Evolutionary conservation across 2,888 invertebrate species (phyloP), one percentile per base, ranked within the genome.

Genomic region (Zygogramma bicolorata): DNA sequence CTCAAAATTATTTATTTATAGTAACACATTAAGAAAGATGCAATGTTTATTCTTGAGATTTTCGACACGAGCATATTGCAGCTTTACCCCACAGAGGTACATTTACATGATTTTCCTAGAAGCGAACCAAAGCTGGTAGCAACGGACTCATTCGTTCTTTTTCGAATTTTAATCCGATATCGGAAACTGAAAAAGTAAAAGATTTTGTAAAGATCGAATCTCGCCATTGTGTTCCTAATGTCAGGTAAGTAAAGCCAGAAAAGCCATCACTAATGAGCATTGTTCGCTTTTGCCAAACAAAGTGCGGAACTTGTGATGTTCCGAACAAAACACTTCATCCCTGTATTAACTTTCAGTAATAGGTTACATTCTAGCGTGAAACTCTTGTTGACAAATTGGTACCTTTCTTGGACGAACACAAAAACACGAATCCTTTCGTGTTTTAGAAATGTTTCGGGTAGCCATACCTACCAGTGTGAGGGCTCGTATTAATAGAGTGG

Each of bases 241-340:
- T 79, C 83, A 84, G 84, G 83, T 83, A 83, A 82, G 80, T 75
- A 79, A 78, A 77, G 81, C 76, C 73, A 78, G 77, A 82, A 81
- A 84, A 83, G 84, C 82, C 83, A 83, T 79, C 81, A 80, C 83
- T 84, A 84, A 84, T 84, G 83, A 83, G 80, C 75, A 82, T 82
- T 82, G 83, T 84, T 53, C 73, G 62, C 67, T 74, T 68, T 74
- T 38, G 58, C 53, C 76, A 75, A 76, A 76, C 76, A 75, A 70
- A 70, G 71, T 75, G 73, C 81, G 81, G 81, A 58, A 42, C 74
- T 63, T 79, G 70, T 79, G 80, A 79, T 69, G 75, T 76, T 15
- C 29, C 63, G 53, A 59, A 83, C 82, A 81, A 83, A 84, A 81
- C 80, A 80, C 63, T 63, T 46, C 63, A 63, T 49, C 80, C 78